Conservation (phyloP, 1,140 invertebrate genomes). For the Trachymyrmex cornetzi region DNA sequence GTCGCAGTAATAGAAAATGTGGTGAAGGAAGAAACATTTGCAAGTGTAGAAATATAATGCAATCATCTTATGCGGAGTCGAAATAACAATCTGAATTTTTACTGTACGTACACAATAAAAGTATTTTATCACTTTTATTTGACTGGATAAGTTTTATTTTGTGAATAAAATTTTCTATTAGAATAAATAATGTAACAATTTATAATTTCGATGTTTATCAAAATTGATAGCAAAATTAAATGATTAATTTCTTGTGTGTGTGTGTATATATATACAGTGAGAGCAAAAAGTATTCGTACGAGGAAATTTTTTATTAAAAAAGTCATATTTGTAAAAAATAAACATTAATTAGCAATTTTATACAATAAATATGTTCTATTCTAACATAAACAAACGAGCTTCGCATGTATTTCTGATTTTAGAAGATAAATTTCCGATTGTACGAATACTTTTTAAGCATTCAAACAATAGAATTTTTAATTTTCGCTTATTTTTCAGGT, state of each 20-base stretch:
- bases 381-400: too few species aligned
- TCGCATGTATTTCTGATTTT: too few species aligned
- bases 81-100: background rate
- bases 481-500: too few species aligned
- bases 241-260: background rate
- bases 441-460: too few species aligned
- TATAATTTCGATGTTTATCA: background rate
- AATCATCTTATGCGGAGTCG: background rate
- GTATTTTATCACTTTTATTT: background rate
- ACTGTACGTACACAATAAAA: background rate
- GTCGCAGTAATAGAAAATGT: background rate
- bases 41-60: background rate
- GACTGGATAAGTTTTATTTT: background rate
- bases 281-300: too few species aligned
- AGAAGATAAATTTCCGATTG: too few species aligned
- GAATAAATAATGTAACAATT: background rate
- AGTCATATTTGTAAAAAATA: too few species aligned
- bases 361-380: too few species aligned
- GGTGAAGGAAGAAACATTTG: background rate
- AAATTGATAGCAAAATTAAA: background rate
- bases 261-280: background rate
- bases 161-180: background rate
- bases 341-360: too few species aligned
- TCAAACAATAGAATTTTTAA: too few species aligned
- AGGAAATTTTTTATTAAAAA: too few species aligned